phyloP scores from a whole-genome alignment of 2,797 vertebrate genomes.

The Natrix natrix region DNA sequence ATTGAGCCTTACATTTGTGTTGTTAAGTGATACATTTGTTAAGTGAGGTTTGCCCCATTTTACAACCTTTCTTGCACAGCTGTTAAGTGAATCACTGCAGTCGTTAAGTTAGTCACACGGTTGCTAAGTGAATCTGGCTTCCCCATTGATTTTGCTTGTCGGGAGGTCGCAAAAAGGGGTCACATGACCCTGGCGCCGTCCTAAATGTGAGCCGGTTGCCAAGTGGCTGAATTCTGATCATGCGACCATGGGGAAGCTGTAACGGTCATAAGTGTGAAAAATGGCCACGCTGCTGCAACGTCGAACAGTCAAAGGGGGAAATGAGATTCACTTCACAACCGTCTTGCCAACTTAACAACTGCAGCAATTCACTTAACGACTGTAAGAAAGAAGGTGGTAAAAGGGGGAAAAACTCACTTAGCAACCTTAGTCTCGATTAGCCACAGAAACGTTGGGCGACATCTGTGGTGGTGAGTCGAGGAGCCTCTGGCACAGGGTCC shows the following conservation, averaged over 20 bases:
- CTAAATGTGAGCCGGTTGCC: background rate
- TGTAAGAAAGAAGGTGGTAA: background rate
- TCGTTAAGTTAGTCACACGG: background rate
- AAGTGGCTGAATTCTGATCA: no score
- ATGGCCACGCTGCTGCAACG: background rate
- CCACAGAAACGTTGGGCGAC: fast-evolving
- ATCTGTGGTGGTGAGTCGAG: background rate
- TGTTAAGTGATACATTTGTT: background rate
- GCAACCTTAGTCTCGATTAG: background rate
- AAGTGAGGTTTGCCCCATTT: background rate
- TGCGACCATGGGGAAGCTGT: fast-evolving
- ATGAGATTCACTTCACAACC: background rate
- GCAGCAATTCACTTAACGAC: background rate
- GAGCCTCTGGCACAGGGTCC: background rate
- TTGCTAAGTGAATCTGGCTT: background rate
- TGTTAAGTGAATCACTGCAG: background rate
- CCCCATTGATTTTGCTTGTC: background rate
- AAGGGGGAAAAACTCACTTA: background rate
- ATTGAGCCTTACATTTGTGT: background rate
- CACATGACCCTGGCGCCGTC: fast-evolving
- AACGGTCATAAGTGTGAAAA: background rate
- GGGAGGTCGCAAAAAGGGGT: background rate
- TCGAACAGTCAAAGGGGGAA: background rate
- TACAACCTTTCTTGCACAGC: background rate
- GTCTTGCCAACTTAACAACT: background rate